Evolutionary conservation across 2,888 invertebrate genomes (phyloP).

Genomic region (Chamaedrilus cognettii): DNA sequence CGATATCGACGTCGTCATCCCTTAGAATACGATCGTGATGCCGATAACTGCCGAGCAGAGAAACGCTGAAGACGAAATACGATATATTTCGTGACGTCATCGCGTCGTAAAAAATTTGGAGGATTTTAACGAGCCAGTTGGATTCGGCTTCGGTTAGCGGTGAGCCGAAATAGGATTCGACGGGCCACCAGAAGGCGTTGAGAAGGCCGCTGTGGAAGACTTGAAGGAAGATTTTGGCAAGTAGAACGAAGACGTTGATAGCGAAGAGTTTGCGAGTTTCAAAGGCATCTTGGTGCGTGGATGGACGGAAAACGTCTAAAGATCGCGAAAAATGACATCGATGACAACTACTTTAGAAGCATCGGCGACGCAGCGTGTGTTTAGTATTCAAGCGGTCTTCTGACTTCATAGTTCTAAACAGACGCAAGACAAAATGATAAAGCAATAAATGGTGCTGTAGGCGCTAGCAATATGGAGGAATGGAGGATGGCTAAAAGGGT

Average conservation of each 20-base stretch:
- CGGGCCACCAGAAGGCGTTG: neutral
- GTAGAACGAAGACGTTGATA: neutral
- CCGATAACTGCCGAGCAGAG: constrained; percentile 8
- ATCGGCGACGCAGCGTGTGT: too few species aligned
- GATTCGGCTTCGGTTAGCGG: neutral
- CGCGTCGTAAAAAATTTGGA: constrained; percentile 6
- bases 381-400: too few species aligned
- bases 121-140: neutral
- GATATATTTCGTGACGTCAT: neutral
- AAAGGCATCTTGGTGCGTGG: too few species aligned
- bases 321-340: too few species aligned
- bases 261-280: neutral
- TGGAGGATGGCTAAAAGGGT: too few species aligned
- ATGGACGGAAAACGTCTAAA: too few species aligned
- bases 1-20: constrained; percentile 19
- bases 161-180: constrained; percentile 5
- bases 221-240: neutral
- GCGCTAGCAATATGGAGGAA: too few species aligned
- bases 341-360: too few species aligned
- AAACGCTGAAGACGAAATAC: constrained; percentile 13
- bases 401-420: too few species aligned
- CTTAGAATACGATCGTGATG: constrained; percentile 10
- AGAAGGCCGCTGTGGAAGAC: neutral
- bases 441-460: too few species aligned
- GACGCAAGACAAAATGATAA: too few species aligned